Evolutionary conservation across 2,888 invertebrate species (phyloP), one percentile per base, ranked within the genome.

Genomic region (Phyllotreta cruciferae): DNA sequence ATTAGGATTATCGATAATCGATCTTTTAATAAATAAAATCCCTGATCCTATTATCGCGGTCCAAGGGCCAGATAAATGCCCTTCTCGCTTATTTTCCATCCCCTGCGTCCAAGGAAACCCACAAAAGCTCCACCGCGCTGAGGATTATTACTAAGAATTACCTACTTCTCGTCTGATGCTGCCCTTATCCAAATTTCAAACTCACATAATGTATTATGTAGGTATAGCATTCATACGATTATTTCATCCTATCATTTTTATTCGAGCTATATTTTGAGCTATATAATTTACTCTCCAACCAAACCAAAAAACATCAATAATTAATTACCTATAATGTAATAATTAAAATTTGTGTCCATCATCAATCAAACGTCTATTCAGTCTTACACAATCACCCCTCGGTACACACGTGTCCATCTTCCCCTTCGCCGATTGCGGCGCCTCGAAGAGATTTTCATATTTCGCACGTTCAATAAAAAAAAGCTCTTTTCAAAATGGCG

Each of bases 1-100:
- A 72, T 72, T 53, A 60, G 74, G 76, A 76, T 76, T 77, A 77
- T 71, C 71, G 72, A 70, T 74, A 76, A 78, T 77, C 76, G 73
- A 77, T 77, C 73, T 72, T 72, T 77, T 76, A 79, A 78, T 78
- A 78, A 79, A 79, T 77, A 76, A 77, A 79, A 78, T 75, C 75
- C 75, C 73, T 75, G 75, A 79, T 77, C 77, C 77, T 75, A 79
- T 79, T 79, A 79, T 74, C 73, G 67, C 69, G 73, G 75, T 77
- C 72, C 75, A 74, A 75, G 75, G 75, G 74, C 74, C 76, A 76
- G 75, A 77, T 77, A 77, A 78, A 78, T 77, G 77, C 72, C 68
- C 71, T 71, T 66, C 60, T 57, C 72, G 70, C 72, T 76, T 75
- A 75, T 75, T 52, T 60, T 52, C 42, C 35, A 36, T 35, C 44